A percentile compares a stretch with the other conserved stretches of the same genome.
Conservation (phyloP, 2,113 vertebrate genomes). For the Recurvirostra avosetta region DNA sequence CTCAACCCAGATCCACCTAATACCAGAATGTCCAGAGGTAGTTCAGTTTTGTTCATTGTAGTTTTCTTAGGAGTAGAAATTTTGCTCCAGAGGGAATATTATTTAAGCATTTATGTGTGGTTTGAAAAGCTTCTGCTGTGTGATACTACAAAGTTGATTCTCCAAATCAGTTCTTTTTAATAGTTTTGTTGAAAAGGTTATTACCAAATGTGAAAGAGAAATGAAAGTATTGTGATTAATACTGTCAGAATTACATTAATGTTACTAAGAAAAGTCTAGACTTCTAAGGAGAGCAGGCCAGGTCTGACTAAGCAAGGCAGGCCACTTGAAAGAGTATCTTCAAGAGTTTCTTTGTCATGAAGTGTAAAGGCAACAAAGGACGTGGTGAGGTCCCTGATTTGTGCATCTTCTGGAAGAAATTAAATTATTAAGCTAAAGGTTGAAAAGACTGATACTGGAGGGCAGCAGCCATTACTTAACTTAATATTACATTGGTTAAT, state of each 20-base stretch:
- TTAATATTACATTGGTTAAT: neutral
- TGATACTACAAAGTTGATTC: neutral
- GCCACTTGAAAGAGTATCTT: neutral
- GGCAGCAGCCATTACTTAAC: neutral
- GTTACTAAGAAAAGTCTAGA: neutral
- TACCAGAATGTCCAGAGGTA: neutral
- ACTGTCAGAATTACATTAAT: neutral
- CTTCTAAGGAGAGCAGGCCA: neutral
- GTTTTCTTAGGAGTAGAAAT: neutral
- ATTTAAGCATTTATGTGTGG: neutral
- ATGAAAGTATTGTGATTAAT: neutral
- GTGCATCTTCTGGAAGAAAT: neutral
- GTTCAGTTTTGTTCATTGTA: neutral
- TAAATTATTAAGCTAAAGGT: neutral
- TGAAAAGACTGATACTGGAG: neutral
- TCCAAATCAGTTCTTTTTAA: neutral
- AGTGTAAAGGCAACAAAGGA: neutral
- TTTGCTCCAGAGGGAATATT: neutral
- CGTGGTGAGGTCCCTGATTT: neutral
- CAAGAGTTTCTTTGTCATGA: neutral
- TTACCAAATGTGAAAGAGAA: neutral
- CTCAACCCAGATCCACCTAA: neutral
- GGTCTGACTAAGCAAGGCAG: neutral
- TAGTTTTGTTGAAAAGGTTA: neutral
- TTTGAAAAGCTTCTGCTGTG: neutral